phyloP scores from a whole-genome alignment of 2,113 vertebrate species.

The Elachura formosa region DNA sequence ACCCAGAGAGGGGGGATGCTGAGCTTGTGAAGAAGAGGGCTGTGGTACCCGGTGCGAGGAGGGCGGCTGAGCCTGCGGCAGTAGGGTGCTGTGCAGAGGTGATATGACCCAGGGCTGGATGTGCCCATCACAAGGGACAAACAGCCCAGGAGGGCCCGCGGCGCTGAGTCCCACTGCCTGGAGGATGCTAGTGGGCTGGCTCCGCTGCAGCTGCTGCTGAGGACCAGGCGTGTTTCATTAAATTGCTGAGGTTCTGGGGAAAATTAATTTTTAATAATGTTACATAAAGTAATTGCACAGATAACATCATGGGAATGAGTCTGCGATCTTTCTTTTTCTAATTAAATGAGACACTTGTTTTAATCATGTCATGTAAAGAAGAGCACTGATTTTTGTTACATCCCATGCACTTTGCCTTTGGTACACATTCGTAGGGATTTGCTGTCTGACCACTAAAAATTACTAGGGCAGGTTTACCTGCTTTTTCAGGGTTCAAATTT shows the following conservation, averaged over 20 bases:
- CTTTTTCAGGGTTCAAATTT: background rate
- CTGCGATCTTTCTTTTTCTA: background rate
- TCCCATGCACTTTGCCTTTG: background rate
- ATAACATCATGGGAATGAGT: slow-evolving; percentile 20
- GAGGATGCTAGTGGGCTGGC: background rate
- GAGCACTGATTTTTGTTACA: background rate
- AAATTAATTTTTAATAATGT: slow-evolving; percentile 63
- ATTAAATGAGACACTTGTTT: slow-evolving; percentile 20
- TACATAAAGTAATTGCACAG: slow-evolving; percentile 52
- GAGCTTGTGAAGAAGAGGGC: background rate
- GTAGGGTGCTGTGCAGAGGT: background rate
- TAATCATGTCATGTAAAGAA: background rate
- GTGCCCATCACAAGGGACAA: background rate
- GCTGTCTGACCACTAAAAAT: background rate
- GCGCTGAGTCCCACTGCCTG: background rate
- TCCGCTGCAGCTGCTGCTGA: background rate
- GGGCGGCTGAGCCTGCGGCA: background rate
- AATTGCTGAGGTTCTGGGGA: background rate
- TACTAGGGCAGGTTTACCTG: background rate
- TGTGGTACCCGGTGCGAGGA: background rate
- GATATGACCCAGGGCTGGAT: background rate
- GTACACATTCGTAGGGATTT: background rate
- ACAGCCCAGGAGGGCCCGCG: background rate
- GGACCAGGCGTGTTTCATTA: background rate
- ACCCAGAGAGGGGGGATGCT: background rate